Conservation (phyloP, 2,113 vertebrate species). For the Oryzias celebensis region DNA sequence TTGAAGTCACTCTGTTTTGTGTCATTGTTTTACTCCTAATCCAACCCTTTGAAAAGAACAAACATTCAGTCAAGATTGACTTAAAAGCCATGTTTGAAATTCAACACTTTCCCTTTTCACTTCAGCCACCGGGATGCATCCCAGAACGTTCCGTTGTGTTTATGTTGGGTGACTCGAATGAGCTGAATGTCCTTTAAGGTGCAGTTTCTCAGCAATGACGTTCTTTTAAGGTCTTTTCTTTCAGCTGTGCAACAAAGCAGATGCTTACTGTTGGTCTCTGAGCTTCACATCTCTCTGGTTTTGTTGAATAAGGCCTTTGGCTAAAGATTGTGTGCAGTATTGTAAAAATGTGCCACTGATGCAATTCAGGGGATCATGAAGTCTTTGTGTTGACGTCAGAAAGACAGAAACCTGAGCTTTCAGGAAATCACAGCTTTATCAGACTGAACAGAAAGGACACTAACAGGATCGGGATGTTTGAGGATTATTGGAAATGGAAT, state of each 20-base stretch:
- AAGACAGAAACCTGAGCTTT: conserved; percentile 52
- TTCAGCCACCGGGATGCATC: conserved; percentile 48
- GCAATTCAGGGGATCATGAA: conserved; percentile 43
- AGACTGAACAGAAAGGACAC: conserved; percentile 22
- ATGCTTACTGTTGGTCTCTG: conserved; percentile 33
- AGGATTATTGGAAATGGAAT: conserved; percentile 4
- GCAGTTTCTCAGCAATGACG: conserved; percentile 15
- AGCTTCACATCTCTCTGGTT: conserved; percentile 28
- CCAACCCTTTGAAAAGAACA: neutral
- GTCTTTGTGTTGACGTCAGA: conserved; percentile 45
- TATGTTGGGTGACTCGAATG: conserved; percentile 47
- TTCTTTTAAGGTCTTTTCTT: conserved; percentile 17
- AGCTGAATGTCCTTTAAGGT: conserved; percentile 33
- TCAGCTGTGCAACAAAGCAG: conserved; percentile 24
- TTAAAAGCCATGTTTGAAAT: too few relatives aligned
- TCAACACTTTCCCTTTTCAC: too few relatives aligned
- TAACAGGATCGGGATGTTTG: conserved; percentile 15
- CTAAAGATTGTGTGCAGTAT: conserved; percentile 49
- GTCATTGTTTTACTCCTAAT: too few relatives aligned
- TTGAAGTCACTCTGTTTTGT: too few relatives aligned
- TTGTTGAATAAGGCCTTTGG: conserved; percentile 50
- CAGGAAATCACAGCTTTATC: conserved; percentile 46
- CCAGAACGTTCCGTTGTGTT: conserved; percentile 38
- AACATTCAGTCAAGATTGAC: neutral
- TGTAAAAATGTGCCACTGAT: conserved; percentile 53